Conservation (phyloP, 2,888 invertebrate species). For the Mimas tiliae region DNA sequence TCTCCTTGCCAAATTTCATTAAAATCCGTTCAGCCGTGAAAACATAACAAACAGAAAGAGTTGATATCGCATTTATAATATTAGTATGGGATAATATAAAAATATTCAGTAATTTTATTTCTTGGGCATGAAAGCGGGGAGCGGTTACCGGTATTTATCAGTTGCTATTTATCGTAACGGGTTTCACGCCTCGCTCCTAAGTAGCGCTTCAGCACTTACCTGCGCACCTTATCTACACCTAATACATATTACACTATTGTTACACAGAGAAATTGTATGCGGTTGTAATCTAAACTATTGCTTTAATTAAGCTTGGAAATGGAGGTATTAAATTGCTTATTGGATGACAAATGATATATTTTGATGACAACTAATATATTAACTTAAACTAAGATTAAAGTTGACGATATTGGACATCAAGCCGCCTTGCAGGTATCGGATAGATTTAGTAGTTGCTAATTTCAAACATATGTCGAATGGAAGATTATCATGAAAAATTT, state of each 20-base stretch:
- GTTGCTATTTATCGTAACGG: conserved; percentile 59
- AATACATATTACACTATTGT: conserved; percentile 24
- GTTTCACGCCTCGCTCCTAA: conserved; percentile 51
- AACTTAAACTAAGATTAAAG: neutral
- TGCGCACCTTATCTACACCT: conserved; percentile 34
- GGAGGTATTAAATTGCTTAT: neutral
- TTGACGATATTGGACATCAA: neutral
- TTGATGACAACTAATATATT: neutral
- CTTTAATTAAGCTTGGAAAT: conserved; percentile 11
- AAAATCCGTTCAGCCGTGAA: too few species aligned
- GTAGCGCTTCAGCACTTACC: conserved; percentile 50
- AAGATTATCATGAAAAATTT: too few species aligned
- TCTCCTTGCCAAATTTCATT: too few species aligned
- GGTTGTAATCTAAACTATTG: conserved; percentile 17
- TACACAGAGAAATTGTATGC: conserved; percentile 13
- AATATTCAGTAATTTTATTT: conserved; percentile 36
- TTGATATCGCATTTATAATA: too few species aligned
- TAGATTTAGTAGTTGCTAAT: too few species aligned
- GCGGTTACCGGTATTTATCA: conserved; percentile 52
- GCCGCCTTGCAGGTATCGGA: neutral
- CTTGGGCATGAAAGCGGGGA: conserved; percentile 37
- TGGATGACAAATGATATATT: neutral
- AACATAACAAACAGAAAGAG: too few species aligned
- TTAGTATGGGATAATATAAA: too few species aligned
- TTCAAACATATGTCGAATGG: too few species aligned